Evolutionary conservation across 1,140 invertebrate genomes (phyloP).

Genomic region (Drosophila hydei): DNA sequence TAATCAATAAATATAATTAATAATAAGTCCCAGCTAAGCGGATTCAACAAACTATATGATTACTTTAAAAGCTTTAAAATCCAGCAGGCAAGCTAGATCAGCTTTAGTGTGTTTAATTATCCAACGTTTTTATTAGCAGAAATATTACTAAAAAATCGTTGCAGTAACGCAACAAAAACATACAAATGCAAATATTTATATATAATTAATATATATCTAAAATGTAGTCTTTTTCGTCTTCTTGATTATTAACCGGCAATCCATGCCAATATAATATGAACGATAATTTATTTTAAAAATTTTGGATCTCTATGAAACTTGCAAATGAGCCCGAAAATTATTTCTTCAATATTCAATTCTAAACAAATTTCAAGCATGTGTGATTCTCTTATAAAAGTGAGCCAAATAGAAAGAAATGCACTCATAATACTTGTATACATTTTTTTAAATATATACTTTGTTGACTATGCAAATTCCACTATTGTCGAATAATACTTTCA

Average conservation of each 20-base stretch:
- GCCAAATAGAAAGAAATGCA: constrained; percentile 1
- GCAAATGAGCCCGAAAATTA: constrained; percentile 48
- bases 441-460: constrained; percentile 1
- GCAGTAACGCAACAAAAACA: constrained; percentile 61
- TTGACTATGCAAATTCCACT: background rate
- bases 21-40: constrained; percentile 48
- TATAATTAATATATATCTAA: constrained; percentile 52
- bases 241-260: constrained; percentile 43
- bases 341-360: constrained; percentile 21
- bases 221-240: constrained; percentile 55
- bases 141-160: constrained; percentile 56
- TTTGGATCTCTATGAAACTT: constrained; percentile 36
- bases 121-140: constrained; percentile 66
- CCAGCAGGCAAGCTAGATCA: constrained; percentile 61
- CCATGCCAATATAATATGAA: constrained; percentile 40
- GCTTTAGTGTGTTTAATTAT: constrained; percentile 69
- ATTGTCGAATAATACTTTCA: constrained; percentile 8
- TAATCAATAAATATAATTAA: constrained; percentile 38
- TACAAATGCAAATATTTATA: constrained; percentile 46
- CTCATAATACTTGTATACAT: constrained; percentile 1
- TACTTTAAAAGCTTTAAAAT: constrained; percentile 79
- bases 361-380: constrained; percentile 56
- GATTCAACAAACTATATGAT: constrained; percentile 58
- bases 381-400: constrained; percentile 45
- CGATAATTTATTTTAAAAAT: constrained; percentile 57